Evolutionary conservation across 2,113 vertebrate species (phyloP).

Genomic region (Coracopsis vasa): DNA sequence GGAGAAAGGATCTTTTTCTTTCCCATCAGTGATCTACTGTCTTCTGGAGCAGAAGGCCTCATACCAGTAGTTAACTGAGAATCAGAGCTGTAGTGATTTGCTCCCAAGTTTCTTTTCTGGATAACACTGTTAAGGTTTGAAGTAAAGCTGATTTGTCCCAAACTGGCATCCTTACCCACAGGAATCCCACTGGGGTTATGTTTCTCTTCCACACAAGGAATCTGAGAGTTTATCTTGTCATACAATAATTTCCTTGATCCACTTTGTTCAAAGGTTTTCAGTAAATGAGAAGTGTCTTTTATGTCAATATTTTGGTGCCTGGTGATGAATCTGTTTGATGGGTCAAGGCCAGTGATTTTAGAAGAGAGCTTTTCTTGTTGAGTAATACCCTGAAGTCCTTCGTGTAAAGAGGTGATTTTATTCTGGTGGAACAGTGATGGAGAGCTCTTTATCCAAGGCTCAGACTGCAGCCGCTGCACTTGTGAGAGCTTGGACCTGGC

Average conservation of each 20-base stretch:
- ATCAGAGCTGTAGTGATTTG: conserved; percentile 86
- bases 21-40: conserved; percentile 64
- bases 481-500: conserved; percentile 66
- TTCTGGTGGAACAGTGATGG: conserved; percentile 75
- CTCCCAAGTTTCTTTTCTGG: conserved; percentile 78
- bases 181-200: conserved; percentile 61
- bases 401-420: conserved; percentile 77
- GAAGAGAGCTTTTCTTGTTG: conserved; percentile 77
- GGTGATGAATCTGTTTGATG: conserved; percentile 69
- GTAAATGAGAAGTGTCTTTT: conserved; percentile 77
- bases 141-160: conserved; percentile 72
- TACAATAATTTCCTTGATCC: conserved; percentile 79
- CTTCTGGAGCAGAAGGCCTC: conserved; percentile 44
- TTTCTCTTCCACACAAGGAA: conserved; percentile 72
- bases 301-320: conserved; percentile 82
- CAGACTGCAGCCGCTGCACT: conserved; percentile 70
- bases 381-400: conserved; percentile 75
- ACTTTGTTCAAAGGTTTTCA: conserved; percentile 73
- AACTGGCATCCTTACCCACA: conserved; percentile 70
- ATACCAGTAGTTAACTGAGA: conserved; percentile 76
- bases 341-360: conserved; percentile 59
- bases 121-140: conserved; percentile 83
- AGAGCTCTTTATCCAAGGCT: conserved; percentile 79
- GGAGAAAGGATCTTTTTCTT: conserved; percentile 78
- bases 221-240: conserved; percentile 77